A percentile compares a stretch with the other conserved stretches of the same genome.
Evolutionary conservation across 2,113 vertebrate genomes (phyloP).

Genomic region (Brachyhypopomus occidentalis): DNA sequence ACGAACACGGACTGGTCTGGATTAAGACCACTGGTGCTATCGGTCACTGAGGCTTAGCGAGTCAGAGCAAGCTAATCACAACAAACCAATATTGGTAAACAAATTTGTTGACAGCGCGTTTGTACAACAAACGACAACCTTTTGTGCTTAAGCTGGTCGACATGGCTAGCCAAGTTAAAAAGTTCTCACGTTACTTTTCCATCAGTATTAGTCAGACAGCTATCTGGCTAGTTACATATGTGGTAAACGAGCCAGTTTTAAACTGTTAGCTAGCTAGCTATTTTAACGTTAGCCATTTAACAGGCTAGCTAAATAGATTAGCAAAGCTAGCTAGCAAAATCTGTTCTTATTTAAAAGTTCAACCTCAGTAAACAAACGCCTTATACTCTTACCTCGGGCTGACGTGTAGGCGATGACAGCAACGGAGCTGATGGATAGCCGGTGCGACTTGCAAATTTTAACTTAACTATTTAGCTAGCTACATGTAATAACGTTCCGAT

Average conservation of each 20-base stretch:
- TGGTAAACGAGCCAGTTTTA: neutral
- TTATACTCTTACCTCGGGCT: neutral
- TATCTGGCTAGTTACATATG: neutral
- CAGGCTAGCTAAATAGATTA: neutral
- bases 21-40: neutral
- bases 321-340: neutral
- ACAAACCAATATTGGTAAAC: neutral
- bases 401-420: slow-evolving; percentile 19
- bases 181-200: neutral
- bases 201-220: neutral
- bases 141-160: neutral
- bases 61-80: neutral
- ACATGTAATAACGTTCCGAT: too few relatives aligned
- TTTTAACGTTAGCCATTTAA: neutral
- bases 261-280: neutral
- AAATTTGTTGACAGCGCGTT: neutral
- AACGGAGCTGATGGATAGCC: too few relatives aligned
- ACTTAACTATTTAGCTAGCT: too few relatives aligned
- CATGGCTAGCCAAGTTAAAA: neutral
- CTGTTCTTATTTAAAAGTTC: neutral
- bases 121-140: neutral
- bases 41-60: neutral
- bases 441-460: too few relatives aligned
- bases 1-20: neutral
- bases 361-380: neutral